A percentile compares a stretch with the other conserved stretches of the same genome.
These are phyloP conservation scores for Falco columbarius DNA, from an alignment of 2,797 vertebrate species.

Conservation along the genomic window DNA sequence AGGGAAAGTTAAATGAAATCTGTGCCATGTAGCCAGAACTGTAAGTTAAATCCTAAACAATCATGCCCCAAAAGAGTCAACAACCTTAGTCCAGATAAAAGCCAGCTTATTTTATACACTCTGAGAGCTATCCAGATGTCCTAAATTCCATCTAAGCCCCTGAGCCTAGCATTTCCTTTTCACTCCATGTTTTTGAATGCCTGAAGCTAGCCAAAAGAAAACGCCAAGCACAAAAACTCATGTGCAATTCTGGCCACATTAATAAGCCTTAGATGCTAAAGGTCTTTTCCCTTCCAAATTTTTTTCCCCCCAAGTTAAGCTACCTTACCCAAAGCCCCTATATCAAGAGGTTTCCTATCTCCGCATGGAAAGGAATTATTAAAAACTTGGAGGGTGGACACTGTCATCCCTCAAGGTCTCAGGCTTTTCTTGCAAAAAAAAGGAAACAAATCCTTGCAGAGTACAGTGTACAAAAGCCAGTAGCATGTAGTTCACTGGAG, in stretches of 20 bases:
- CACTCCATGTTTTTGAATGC: background rate
- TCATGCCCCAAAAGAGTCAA: background rate
- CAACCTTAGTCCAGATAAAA: constrained; percentile 12
- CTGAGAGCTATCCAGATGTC: background rate
- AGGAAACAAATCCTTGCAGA: background rate
- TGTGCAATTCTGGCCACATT: background rate
- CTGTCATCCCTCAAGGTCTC: background rate
- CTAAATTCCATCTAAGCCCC: constrained; percentile 27
- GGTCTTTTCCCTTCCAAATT: background rate
- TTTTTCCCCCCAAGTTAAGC: background rate
- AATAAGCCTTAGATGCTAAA: background rate
- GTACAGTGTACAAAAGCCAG: rapidly evolving
- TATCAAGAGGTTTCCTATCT: background rate
- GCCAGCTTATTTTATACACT: background rate
- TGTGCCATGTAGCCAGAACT: background rate
- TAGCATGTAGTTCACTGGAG: background rate
- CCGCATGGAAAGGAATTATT: background rate
- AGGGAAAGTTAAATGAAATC: constrained; percentile 22
- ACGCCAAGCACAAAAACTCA: background rate
- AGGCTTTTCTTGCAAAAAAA: background rate
- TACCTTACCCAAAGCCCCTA: background rate
- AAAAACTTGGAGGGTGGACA: background rate
- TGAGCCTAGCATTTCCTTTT: constrained; percentile 11
- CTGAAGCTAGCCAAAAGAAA: background rate
- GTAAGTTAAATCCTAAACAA: constrained; percentile 3